These are phyloP conservation scores for Amphiura filiformis DNA, from an alignment of 35 echinoderm and acorn worm genomes.

Conservation along the genomic window DNA sequence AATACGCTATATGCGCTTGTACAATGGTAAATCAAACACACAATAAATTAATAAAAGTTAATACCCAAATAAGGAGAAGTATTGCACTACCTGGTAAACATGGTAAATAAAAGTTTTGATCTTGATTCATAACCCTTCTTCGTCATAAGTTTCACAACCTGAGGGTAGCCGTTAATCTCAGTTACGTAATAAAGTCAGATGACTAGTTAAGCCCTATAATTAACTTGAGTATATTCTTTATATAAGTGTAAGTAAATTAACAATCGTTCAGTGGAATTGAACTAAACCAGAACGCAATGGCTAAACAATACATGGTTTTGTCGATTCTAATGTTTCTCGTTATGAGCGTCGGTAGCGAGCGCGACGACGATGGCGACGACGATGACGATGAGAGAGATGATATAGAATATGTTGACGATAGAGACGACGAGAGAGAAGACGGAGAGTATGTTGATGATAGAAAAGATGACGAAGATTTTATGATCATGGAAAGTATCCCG, in stretches of 20 bases:
- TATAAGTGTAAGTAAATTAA: not conserved
- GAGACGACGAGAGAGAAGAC: not conserved
- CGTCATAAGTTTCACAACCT: no score
- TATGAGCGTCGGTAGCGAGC: not conserved
- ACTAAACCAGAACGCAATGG: not conserved
- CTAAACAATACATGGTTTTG: not conserved
- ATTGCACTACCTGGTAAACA: no score
- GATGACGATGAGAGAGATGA: not conserved
- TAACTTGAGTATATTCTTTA: not conserved
- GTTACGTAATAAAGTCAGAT: not conserved
- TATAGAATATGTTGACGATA: not conserved
- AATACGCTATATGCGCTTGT: no score
- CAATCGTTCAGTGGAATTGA: not conserved
- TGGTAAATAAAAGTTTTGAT: no score
- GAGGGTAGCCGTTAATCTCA: no score
- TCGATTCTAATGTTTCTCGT: not conserved
- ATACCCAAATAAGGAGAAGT: no score
- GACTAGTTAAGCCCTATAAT: not conserved
- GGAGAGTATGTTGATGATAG: not conserved
- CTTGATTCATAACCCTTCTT: no score
- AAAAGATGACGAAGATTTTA: not conserved
- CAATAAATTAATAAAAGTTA: no score
- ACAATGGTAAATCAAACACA: no score
- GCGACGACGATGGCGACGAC: not conserved
- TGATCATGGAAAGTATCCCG: not conserved